Evolutionary conservation across 2,888 invertebrate genomes (phyloP), one percentile per base, ranked within the genome.

Genomic region (Smittia aterrima): DNA sequence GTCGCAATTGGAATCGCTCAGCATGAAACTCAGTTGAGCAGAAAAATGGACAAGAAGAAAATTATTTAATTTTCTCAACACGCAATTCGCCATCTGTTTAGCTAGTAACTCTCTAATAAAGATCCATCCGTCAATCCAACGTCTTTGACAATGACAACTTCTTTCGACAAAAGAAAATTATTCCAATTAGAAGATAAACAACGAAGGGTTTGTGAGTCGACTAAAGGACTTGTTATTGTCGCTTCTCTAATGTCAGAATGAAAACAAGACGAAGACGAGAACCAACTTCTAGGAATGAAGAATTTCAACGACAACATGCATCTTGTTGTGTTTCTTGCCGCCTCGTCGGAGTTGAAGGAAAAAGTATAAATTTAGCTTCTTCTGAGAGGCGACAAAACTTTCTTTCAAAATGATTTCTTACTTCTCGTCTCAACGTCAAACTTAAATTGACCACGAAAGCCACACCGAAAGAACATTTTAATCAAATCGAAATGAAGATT

Each of bases 121-220:
- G 47, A 25, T 22, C 27, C 70, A 58, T 58, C 58, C 58, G 58
- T 58, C 58, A 70, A 70, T 70, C 40, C 24, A 67, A 41, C 70
- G 53, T 71, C 54, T 38, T 3, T 54, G 20, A 71, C 70, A 32
- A 70, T 70, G 54, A 72, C 72, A 72, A 62, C 72, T 72, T 72
- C 62, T 38, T 58, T 72, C 58, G 41, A 62, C 58, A 72, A 58
- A 38, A 38, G 18, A 62, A 47, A 47, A 25, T 47, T 41, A 72
- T 38, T 72, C 20, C 72, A 72, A 72, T 62, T 72, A 72, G 27
- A 20, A 64, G 27, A 24, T 3, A 27, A 27, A 13, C 20, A 25
- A 27, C 25, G 64, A 64, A 64, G 64, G 64, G 64, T 24, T 64
- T 11, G 11, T 58, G 22, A 58, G 3, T 13, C 20, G 18, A 58